These are phyloP conservation scores for Schizaphis graminum DNA, from an alignment of 2,888 invertebrate species.

Conservation along the genomic window DNA sequence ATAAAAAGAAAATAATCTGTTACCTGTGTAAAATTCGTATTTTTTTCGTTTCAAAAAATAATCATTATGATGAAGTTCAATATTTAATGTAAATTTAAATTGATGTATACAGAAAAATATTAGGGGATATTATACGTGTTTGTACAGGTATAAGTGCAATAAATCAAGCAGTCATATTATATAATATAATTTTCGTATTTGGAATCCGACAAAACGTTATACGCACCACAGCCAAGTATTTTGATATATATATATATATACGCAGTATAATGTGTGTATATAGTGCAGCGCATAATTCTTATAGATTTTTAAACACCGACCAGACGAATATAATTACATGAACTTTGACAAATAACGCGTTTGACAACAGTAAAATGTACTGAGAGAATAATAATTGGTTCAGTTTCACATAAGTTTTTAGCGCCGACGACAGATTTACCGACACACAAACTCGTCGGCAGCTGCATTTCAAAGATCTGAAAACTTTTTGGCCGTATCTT, in stretches of 20 bases:
- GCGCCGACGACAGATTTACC: conserved; percentile 61
- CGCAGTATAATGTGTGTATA: not conserved
- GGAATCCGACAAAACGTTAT: not conserved
- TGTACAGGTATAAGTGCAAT: not conserved
- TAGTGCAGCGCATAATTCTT: not conserved
- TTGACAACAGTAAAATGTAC: not conserved
- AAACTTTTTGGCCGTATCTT: conserved; percentile 39
- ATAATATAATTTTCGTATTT: not conserved
- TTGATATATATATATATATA: not conserved
- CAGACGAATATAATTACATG: not conserved
- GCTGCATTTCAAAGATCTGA: conserved; percentile 37
- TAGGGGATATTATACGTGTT: not conserved
- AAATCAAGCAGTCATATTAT: not conserved
- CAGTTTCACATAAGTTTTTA: not conserved
- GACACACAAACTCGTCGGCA: not conserved
- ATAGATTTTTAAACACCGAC: not conserved
- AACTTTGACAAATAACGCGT: conserved; percentile 43
- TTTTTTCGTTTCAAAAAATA: not conserved
- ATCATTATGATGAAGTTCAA: not conserved
- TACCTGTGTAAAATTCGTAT: not conserved
- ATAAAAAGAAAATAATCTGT: conserved; percentile 1
- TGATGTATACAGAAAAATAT: not conserved
- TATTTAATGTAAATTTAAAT: not conserved
- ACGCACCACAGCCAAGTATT: conserved; percentile 22
- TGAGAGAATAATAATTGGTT: conserved; percentile 45